Percentiles rank a stretch among this genome's conserved stretches.
phyloP scores from a whole-genome alignment of 2,113 vertebrate species.

The Nothocercus julius region DNA sequence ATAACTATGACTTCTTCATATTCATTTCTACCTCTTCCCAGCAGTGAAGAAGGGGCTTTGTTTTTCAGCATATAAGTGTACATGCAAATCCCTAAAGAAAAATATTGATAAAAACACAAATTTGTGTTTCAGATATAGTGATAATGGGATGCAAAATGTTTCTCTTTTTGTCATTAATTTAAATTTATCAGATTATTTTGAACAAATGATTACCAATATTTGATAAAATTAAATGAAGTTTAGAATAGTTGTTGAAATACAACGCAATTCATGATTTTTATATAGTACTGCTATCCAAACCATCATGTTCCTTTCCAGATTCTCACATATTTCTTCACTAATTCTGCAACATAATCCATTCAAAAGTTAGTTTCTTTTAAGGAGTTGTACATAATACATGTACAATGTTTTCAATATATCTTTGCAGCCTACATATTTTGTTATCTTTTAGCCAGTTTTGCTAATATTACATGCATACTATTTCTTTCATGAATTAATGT shows the following conservation, averaged over 20 bases:
- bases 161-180: not conserved
- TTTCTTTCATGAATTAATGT: not conserved
- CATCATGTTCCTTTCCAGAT: not conserved
- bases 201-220: not conserved
- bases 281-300: not conserved
- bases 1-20: not conserved
- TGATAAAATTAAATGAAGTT: conserved; percentile 2
- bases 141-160: not conserved
- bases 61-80: not conserved
- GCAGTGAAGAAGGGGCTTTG: not conserved
- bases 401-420: not conserved
- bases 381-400: not conserved
- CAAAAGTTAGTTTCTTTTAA: not conserved
- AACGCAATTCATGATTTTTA: not conserved
- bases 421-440: not conserved
- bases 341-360: not conserved
- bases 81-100: not conserved
- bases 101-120: not conserved
- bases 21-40: not conserved
- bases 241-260: not conserved
- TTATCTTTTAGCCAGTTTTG: not conserved
- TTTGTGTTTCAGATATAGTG: not conserved
- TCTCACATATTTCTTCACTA: not conserved
- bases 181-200: not conserved
- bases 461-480: not conserved